A percentile compares a stretch with the other conserved stretches of the same genome.
phyloP scores from a whole-genome alignment of 1,140 invertebrate genomes.

The Brachionus manjavacas region DNA sequence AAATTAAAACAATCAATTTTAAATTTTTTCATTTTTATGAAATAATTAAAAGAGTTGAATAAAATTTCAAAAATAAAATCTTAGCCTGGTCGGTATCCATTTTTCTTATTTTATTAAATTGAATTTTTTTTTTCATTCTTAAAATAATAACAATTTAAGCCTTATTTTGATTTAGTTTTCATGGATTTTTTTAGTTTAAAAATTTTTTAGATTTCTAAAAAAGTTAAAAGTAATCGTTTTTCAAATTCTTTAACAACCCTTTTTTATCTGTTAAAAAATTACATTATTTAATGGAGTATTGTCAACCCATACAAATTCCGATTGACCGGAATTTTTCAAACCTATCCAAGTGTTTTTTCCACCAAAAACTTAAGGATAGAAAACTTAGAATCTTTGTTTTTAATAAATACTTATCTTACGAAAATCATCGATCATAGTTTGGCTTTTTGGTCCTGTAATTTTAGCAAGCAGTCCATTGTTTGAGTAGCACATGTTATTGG shows the following conservation, averaged over 20 bases:
- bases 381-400: neutral
- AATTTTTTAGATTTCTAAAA: too few relatives aligned
- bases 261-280: neutral
- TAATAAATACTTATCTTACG: neutral
- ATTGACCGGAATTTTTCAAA: neutral
- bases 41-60: too few relatives aligned
- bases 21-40: too few relatives aligned
- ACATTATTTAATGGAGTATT: neutral
- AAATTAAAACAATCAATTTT: neutral
- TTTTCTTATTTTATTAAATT: too few relatives aligned
- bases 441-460: neutral
- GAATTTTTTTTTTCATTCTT: too few relatives aligned
- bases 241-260: too few relatives aligned
- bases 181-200: too few relatives aligned
- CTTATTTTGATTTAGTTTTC: too few relatives aligned
- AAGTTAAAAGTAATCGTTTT: too few relatives aligned
- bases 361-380: neutral
- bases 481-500: neutral
- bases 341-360: neutral
- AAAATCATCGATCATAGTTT: neutral
- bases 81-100: too few relatives aligned
- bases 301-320: neutral
- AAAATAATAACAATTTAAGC: too few relatives aligned
- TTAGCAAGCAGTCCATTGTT: neutral
- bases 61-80: too few relatives aligned